Conservation (phyloP, 2,797 vertebrate species). For the Acanthurus leucopareius region DNA sequence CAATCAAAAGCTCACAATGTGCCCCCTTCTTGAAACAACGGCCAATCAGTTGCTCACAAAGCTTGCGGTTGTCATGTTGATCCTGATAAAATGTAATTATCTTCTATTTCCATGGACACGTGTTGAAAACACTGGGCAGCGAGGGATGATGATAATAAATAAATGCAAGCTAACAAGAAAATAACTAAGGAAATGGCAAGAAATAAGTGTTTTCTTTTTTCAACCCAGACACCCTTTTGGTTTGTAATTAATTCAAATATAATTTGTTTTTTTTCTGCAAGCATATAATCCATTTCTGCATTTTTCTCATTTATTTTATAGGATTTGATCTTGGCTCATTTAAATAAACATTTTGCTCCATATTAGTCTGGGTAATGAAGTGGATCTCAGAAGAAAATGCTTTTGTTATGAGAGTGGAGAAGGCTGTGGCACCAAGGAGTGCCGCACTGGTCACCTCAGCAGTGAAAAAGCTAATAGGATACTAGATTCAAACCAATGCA, state of each 20-base stretch:
- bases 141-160: constrained; percentile 60
- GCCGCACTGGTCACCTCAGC: constrained; percentile 77
- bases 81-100: constrained; percentile 76
- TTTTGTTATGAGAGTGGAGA: constrained; percentile 77
- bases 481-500: constrained; percentile 53
- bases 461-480: constrained; percentile 72
- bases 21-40: constrained; percentile 57
- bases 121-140: constrained; percentile 60
- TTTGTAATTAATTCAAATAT: constrained; percentile 80
- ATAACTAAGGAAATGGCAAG: constrained; percentile 58
- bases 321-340: constrained; percentile 81
- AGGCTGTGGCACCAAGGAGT: constrained; percentile 58
- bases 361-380: constrained; percentile 86
- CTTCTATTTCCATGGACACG: constrained; percentile 65
- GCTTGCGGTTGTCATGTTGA: constrained; percentile 69
- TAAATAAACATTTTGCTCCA: constrained; percentile 84
- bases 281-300: constrained; percentile 79
- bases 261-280: constrained; percentile 56
- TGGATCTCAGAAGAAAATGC: constrained; percentile 78
- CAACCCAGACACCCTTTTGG: constrained; percentile 54
- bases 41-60: constrained; percentile 75
- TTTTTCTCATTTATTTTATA: constrained; percentile 71
- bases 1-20: constrained; percentile 65
- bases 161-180: constrained; percentile 66
- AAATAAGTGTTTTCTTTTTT: constrained; percentile 33